Evolutionary conservation across 2,113 vertebrate species (phyloP).

Genomic region (Athene noctua): DNA sequence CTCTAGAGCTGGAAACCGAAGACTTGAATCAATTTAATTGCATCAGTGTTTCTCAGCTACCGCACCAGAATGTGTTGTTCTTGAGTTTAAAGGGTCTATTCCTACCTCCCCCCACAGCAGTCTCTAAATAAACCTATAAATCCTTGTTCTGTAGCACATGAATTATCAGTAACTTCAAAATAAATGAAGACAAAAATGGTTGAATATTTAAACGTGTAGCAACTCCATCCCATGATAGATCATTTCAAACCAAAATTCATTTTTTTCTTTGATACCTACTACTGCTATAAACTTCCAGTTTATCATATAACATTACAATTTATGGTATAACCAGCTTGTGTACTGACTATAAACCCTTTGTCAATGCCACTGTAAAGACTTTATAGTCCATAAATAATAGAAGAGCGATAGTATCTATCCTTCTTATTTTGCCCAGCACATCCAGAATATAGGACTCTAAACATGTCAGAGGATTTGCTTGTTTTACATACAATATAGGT

Average conservation of each 20-base stretch:
- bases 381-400: constrained; percentile 81
- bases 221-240: constrained; percentile 71
- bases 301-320: constrained; percentile 86
- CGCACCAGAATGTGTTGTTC: neutral
- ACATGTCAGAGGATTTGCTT: constrained; percentile 71
- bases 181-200: constrained; percentile 78
- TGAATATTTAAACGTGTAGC: constrained; percentile 79
- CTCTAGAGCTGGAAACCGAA: constrained; percentile 58
- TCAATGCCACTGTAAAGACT: constrained; percentile 82
- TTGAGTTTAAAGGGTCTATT: constrained; percentile 35
- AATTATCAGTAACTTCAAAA: constrained; percentile 73
- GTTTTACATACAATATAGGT: constrained; percentile 69
- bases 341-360: constrained; percentile 81
- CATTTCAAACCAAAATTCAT: constrained; percentile 70
- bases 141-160: constrained; percentile 66
- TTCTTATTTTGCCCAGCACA: constrained; percentile 72
- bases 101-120: constrained; percentile 25
- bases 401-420: constrained; percentile 74
- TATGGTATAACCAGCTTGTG: constrained; percentile 83
- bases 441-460: constrained; percentile 70
- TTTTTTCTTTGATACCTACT: constrained; percentile 78
- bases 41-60: constrained; percentile 47
- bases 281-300: constrained; percentile 80
- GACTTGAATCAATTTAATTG: constrained; percentile 70
- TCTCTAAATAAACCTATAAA: constrained; percentile 76